Percentiles rank a stretch among this genome's conserved stretches.
These are phyloP conservation scores for Muscidifurax raptorellus DNA, from an alignment of 1,140 invertebrate genomes.

Conservation along the genomic window DNA sequence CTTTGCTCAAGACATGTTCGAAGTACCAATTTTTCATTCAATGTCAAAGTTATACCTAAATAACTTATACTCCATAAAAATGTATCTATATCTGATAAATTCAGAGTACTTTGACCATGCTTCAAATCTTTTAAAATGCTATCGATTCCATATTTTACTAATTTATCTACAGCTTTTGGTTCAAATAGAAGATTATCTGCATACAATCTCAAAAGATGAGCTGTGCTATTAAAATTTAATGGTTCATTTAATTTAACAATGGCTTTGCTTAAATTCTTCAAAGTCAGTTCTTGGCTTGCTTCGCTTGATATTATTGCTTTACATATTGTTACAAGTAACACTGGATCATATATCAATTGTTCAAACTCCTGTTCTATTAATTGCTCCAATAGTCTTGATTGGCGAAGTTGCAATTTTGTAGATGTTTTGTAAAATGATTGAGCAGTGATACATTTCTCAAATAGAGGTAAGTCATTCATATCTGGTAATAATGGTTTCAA, in stretches of 20 bases:
- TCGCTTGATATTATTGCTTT: slow-evolving; percentile 52
- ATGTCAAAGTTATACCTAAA: slow-evolving; percentile 35
- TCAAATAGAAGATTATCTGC: slow-evolving; percentile 39
- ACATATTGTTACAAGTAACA: slow-evolving; percentile 50
- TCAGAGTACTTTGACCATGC: not conserved
- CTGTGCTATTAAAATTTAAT: slow-evolving; percentile 32
- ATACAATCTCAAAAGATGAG: slow-evolving; percentile 54
- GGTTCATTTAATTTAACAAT: slow-evolving; percentile 33
- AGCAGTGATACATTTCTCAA: slow-evolving; percentile 53
- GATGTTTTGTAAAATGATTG: slow-evolving; percentile 50
- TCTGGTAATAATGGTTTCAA: slow-evolving; percentile 47
- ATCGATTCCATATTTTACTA: slow-evolving; percentile 43
- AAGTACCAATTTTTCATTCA: slow-evolving; percentile 11
- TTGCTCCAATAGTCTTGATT: slow-evolving; percentile 46
- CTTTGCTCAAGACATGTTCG: not conserved
- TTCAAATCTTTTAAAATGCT: not conserved
- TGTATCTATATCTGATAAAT: slow-evolving; percentile 54
- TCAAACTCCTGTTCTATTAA: slow-evolving; percentile 40
- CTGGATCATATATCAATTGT: slow-evolving; percentile 42
- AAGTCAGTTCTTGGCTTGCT: slow-evolving; percentile 27
- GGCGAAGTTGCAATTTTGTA: slow-evolving; percentile 33
- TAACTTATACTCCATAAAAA: slow-evolving; percentile 50
- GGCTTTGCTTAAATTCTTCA: slow-evolving; percentile 50
- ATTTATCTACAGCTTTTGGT: slow-evolving; percentile 20
- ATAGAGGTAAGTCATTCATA: slow-evolving; percentile 48